A percentile compares a stretch with the other conserved stretches of the same genome.
These are phyloP conservation scores for Rotaria socialis DNA, from an alignment of 2,888 invertebrate species.

Conservation along the genomic window DNA sequence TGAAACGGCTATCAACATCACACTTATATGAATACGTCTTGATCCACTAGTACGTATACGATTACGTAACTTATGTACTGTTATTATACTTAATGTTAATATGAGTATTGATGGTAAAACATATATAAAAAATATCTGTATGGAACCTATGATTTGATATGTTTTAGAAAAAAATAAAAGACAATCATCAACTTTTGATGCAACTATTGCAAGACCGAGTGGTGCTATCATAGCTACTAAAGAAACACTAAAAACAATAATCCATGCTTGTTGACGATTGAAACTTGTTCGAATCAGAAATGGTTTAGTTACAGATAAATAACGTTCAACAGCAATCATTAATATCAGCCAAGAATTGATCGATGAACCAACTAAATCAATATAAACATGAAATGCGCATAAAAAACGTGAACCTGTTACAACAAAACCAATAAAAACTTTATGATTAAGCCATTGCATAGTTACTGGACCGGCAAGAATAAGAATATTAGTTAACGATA, in stretches of 20 bases:
- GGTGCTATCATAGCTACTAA: constrained; percentile 12
- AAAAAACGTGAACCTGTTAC: constrained; percentile 29
- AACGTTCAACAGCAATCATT: constrained; percentile 21
- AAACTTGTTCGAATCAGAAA: constrained; percentile 30
- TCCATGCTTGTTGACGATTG: constrained; percentile 35
- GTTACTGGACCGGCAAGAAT: constrained; percentile 17
- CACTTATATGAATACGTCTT: constrained; percentile 23
- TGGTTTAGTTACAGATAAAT: constrained; percentile 23
- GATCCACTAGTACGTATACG: neutral
- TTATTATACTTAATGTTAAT: constrained; percentile 23
- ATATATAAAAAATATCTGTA: constrained; percentile 30
- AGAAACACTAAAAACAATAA: constrained; percentile 6
- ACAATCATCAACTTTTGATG: neutral
- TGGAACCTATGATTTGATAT: constrained; percentile 33
- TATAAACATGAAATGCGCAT: constrained; percentile 37
- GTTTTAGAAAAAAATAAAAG: constrained; percentile 24
- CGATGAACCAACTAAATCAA: constrained; percentile 33
- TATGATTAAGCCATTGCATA: constrained; percentile 35
- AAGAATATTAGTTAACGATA: constrained; percentile 29
- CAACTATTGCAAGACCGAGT: constrained; percentile 1
- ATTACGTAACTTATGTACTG: constrained; percentile 21
- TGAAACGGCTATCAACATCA: constrained; percentile 30
- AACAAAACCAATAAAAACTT: constrained; percentile 33
- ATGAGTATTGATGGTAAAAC: constrained; percentile 24
- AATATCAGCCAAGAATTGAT: constrained; percentile 22